phyloP scores from a whole-genome alignment of 2,113 vertebrate species.

The Urocynchramus pylzowi region DNA sequence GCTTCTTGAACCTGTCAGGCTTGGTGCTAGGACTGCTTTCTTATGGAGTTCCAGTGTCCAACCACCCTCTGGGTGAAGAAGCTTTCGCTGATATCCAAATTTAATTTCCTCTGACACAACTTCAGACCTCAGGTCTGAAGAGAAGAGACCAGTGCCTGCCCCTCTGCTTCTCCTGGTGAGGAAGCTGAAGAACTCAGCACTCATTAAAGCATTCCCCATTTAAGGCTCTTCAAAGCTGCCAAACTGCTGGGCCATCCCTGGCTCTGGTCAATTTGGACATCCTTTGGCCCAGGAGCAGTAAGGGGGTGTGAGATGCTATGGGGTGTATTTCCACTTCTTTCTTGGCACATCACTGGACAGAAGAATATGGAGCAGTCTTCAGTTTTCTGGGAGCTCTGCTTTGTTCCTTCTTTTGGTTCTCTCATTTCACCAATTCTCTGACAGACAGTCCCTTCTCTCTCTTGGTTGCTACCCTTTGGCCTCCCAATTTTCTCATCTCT shows the following conservation, averaged over 20 bases:
- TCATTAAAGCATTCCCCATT: background rate
- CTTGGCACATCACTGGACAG: background rate
- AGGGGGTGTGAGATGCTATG: background rate
- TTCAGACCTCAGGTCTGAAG: background rate
- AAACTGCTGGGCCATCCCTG: background rate
- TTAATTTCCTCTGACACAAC: background rate
- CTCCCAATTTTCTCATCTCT: background rate
- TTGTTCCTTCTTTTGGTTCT: background rate
- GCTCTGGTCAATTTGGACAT: background rate
- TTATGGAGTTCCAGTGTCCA: background rate
- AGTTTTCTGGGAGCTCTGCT: background rate
- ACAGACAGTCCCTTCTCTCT: background rate
- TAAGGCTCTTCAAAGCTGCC: background rate
- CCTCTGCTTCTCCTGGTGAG: background rate
- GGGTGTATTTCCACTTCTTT: background rate
- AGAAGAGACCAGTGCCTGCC: no score
- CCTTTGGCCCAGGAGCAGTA: background rate
- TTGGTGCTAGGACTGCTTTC: background rate
- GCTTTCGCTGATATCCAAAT: background rate
- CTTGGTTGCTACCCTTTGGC: background rate
- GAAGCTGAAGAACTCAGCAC: background rate
- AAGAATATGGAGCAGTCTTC: background rate
- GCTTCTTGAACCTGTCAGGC: background rate
- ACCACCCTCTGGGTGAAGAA: background rate
- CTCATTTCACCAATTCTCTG: background rate